These are phyloP conservation scores for Odocoileus hemionus DNA, from an alignment of 2,113 vertebrate genomes.

Conservation along the genomic window DNA sequence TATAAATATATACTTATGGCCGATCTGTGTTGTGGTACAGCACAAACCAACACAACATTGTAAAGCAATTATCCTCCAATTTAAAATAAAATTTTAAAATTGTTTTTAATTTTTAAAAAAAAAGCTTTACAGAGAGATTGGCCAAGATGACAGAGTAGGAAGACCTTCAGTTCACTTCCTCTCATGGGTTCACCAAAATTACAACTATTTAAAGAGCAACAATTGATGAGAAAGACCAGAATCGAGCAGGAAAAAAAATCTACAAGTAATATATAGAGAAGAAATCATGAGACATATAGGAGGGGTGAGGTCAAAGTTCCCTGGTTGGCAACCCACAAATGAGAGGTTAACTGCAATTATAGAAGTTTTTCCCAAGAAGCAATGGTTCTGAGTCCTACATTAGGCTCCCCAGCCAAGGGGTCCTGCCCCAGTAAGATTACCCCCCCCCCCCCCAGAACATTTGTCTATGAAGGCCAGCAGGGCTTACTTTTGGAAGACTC, in stretches of 20 bases:
- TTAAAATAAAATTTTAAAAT: background rate
- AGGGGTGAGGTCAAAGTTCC: background rate
- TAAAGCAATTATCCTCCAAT: background rate
- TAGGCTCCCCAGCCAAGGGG: background rate
- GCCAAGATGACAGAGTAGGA: background rate
- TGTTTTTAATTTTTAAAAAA: background rate
- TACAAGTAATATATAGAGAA: background rate
- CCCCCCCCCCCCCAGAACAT: background rate
- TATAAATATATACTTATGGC: background rate
- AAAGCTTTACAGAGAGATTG: background rate
- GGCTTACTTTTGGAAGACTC: background rate
- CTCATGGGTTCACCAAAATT: background rate
- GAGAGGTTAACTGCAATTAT: background rate
- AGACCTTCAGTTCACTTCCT: background rate
- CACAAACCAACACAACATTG: background rate
- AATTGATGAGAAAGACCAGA: background rate
- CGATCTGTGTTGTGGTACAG: background rate
- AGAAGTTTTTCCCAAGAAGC: background rate
- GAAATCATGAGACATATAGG: background rate
- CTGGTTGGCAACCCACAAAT: background rate
- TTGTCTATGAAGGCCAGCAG: background rate
- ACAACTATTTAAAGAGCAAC: background rate
- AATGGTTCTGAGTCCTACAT: background rate
- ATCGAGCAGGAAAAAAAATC: background rate
- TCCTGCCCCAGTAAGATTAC: background rate